Percentiles rank a stretch among this genome's conserved stretches.
Conservation (phyloP, 2,113 vertebrate species). For the Ochotona princeps region DNA sequence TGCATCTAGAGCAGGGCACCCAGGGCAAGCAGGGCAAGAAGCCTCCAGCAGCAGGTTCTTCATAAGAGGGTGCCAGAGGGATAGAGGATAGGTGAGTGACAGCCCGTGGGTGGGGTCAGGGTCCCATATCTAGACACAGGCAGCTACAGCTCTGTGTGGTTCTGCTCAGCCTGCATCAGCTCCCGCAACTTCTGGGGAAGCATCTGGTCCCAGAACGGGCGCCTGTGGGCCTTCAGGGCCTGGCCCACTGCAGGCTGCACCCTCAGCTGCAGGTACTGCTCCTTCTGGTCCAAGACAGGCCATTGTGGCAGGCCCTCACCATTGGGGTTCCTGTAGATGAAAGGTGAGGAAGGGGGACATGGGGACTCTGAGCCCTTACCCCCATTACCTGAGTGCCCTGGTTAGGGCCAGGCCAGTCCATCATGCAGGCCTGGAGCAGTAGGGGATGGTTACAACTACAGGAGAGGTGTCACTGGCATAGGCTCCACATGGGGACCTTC, state of each 20-base stretch:
- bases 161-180: neutral
- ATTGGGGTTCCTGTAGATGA: neutral
- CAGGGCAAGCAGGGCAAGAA: neutral
- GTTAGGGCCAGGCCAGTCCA: too few species aligned
- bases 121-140: accelerated
- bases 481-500: neutral
- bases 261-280: slow-evolving; percentile 72
- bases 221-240: slow-evolving; percentile 51
- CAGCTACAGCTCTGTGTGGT: slow-evolving; percentile 58
- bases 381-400: too few species aligned
- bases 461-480: neutral
- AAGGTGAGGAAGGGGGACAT: too few species aligned
- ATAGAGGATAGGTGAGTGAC: neutral
- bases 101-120: too few species aligned
- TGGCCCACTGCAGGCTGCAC: neutral
- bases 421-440: neutral
- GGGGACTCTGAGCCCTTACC: too few species aligned
- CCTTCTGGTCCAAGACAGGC: slow-evolving; percentile 54
- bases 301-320: slow-evolving; percentile 56
- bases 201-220: slow-evolving; percentile 81
- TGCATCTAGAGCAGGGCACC: neutral
- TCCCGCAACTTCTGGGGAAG: slow-evolving; percentile 81
- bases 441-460: neutral
- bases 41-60: neutral
- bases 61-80: neutral